A percentile compares a stretch with the other conserved stretches of the same genome.
phyloP scores from a whole-genome alignment of 37 sponge, comb jelly and placozoan genomes.

The Theonella swinhoei region DNA sequence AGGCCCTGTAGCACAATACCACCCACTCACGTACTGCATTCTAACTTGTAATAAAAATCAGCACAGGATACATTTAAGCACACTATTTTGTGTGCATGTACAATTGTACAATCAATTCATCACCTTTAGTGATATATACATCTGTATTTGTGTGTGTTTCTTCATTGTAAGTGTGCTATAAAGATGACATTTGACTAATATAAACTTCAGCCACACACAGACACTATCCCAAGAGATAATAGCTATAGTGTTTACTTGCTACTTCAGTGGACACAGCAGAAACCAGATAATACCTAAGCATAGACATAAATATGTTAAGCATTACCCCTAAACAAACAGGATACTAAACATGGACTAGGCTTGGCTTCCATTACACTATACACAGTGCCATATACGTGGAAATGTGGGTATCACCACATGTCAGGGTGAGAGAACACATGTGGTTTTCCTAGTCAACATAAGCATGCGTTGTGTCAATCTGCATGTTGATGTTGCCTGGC shows the following conservation, averaged over 20 bases:
- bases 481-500: no score
- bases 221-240: no score
- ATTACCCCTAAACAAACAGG: neutral
- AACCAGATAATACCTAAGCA: neutral
- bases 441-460: no score
- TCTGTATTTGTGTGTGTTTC: neutral
- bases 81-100: neutral
- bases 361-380: no score
- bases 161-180: no score
- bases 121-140: neutral
- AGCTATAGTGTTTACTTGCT: no score
- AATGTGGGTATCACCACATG: no score
- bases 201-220: neutral
- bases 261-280: neutral
- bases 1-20: conserved; percentile 32
- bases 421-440: no score
- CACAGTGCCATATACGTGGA: no score
- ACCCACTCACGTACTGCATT: neutral
- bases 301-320: neutral
- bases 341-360: no score
- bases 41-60: neutral
- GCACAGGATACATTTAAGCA: neutral
- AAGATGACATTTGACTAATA: neutral
- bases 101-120: no score
- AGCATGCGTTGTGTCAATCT: no score